Base-by-base conservation (phyloP, 2,113 vertebrate species). In the Phaethon lepturus region DNA sequence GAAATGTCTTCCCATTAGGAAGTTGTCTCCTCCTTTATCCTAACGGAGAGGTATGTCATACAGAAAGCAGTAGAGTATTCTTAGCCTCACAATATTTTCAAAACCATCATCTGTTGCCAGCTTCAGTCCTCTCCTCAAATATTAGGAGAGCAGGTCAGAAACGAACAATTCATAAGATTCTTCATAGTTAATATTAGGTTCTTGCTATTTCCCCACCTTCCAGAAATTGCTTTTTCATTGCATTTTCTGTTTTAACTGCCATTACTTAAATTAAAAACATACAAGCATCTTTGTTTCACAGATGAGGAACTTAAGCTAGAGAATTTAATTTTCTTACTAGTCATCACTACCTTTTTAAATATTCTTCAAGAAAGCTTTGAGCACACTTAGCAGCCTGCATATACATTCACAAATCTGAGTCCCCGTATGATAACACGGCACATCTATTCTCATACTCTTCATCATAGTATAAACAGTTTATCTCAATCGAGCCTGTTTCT, bases 41-140 rank as follows among this genome's bases (percentile, higher is more conserved):
- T 31, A 63, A 49, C 0, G 0, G 20, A 31, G 19, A 55, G 11
- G 3, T 49, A 45, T 13, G 5, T 33, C 33, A 35, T 18, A n/a
- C 1, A 2, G 22, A 44, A 90, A 35, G 33, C 3, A 74, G 58
- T 4, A 8, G 1, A 11, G 17, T 40, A 78, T 44, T 85, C 47
- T 64, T n/a, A 49, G 15, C 7, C 17, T 75, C 69, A 82, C 11
- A 29, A 2, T 42, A 19, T 72, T 82, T 82, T 64, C 35, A 59
- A 60, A 79, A 63, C 22, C 6, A 75, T 64, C 28, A 50, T 64
- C 68, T 64, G 29, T 28, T 42, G 45, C 26, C 45, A 2, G 19
- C 29, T 68, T 47, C 53, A 45, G 26, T n/a, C 25, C 9, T 77
- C 31, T 29, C 33, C 19, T 71, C 47, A 67, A 25, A 26, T 56